These are phyloP conservation scores for Lithophane socia DNA, from an alignment of 2,888 invertebrate species.

Conservation along the genomic window DNA sequence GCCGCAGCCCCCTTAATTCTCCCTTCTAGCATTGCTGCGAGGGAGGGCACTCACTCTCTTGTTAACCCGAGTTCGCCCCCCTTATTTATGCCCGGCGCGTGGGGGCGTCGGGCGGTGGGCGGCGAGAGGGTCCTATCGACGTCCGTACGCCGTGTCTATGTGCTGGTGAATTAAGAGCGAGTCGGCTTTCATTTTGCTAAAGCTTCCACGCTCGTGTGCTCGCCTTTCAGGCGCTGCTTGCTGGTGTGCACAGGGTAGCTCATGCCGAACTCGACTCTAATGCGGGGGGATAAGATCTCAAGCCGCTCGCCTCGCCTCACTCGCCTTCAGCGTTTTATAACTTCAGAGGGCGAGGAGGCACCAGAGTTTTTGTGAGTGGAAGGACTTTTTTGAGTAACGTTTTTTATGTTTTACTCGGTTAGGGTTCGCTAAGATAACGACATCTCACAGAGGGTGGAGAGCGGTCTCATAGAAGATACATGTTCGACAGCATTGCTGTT, in stretches of 20 bases:
- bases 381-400: conserved; percentile 90
- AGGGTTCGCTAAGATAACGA: conserved; percentile 90
- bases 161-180: conserved; percentile 90
- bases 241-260: conserved; percentile 77
- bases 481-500: conserved; percentile 65
- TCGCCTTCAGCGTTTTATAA: conserved; percentile 88
- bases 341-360: conserved; percentile 87
- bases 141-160: conserved; percentile 84
- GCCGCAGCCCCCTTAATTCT: conserved; percentile 89
- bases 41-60: conserved; percentile 86
- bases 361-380: conserved; percentile 89
- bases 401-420: conserved; percentile 90
- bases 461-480: conserved; percentile 80
- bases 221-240: conserved; percentile 85
- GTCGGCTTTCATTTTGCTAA: conserved; percentile 90
- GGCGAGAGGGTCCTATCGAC: conserved; percentile 80
- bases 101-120: conserved; percentile 75
- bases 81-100: conserved; percentile 87
- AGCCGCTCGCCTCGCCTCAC: conserved; percentile 73
- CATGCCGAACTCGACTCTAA: conserved; percentile 82
- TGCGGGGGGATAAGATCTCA: conserved; percentile 79
- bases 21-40: conserved; percentile 82
- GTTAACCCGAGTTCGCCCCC: conserved; percentile 88
- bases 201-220: conserved; percentile 90
- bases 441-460: conserved; percentile 84